Conservation (phyloP, 2,113 vertebrate genomes). For the Promerops cafer region DNA sequence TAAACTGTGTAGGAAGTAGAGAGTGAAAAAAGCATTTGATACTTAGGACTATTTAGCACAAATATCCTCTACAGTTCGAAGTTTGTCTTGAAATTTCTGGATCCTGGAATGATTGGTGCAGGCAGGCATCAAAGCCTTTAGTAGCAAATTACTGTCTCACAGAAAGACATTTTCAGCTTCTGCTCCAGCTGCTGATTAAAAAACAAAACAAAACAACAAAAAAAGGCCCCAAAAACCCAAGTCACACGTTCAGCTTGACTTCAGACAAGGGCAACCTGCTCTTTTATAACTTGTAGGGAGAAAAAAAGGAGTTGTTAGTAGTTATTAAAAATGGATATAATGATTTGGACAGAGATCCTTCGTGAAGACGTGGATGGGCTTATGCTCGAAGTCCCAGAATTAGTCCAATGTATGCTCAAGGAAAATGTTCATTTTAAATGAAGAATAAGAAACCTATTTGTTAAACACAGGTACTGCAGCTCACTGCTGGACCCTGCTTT, state of each 20-base stretch:
- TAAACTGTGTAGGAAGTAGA: not conserved
- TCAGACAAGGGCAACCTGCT: conserved; percentile 81
- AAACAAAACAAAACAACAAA: not conserved
- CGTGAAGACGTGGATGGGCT: conserved; percentile 71
- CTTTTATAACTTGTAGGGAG: conserved; percentile 76
- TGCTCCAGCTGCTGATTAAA: conserved; percentile 79
- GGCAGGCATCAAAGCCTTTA: conserved; percentile 76
- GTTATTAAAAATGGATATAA: conserved; percentile 74
- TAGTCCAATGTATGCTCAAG: conserved; percentile 68
- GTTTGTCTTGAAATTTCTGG: conserved; percentile 56
- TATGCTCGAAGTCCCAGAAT: conserved; percentile 69
- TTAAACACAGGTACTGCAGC: conserved; percentile 71
- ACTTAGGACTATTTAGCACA: conserved; percentile 19
- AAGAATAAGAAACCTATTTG: conserved; percentile 72
- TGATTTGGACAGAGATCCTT: conserved; percentile 75
- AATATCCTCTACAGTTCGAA: conserved; percentile 33
- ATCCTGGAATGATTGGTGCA: conserved; percentile 80
- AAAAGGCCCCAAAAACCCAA: conserved; percentile 48
- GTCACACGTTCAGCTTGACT: conserved; percentile 80
- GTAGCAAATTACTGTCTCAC: conserved; percentile 84
- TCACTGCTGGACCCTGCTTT: conserved; percentile 73
- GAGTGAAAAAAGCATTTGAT: conserved; percentile 1
- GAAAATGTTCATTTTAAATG: conserved; percentile 62
- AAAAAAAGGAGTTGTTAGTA: conserved; percentile 79
- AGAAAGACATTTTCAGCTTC: conserved; percentile 84